Base-by-base conservation (phyloP, 2,888 invertebrate genomes). In the Philopedon plagiatum region DNA sequence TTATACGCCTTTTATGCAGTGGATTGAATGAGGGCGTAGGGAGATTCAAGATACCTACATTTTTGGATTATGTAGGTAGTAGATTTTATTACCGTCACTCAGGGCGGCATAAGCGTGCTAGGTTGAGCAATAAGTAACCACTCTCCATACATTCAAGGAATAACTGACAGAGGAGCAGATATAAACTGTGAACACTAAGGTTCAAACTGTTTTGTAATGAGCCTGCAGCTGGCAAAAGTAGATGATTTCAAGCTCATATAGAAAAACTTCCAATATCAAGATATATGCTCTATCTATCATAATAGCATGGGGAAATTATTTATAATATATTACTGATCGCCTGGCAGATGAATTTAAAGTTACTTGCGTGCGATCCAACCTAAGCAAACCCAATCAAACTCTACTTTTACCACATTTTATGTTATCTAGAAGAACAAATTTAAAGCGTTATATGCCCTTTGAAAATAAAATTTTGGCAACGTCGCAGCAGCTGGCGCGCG, bases 1-100 rank as follows among this genome's bases (percentile, higher is more conserved):
- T 67, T 60, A 77, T 18, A 80, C 79, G 11, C 80, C 81, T 8
- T 80, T 81, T 49, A 78, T 80, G 78, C 75, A 77, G 44, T 77
- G 80, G 2, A 21, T 81, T 18, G 71, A 13, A 4, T n/a, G 71
- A 72, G 56, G 49, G 75, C 65, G 15, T 61, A 8, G 71, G n/a
- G n/a, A 68, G 49, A 71, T 81, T 9, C 78, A 78, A 61, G 57
- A 71, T n/a, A n/a, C n/a, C n/a, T 4, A 68, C 64, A 41, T 71
- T 82, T 58, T 75, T 81, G 46, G 74, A 80, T 41, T 80, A 79
- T 61, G n/a, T n/a, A n/a, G n/a, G 77, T 78, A 32, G 66, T 62
- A 21, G 79, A 80, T 71, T 80, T 79, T 63, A 78, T 79, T 68
- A 23, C 37, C 19, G 58, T 39, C 21, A 70, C 76, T n/a, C 1